phyloP scores from a whole-genome alignment of 2,113 vertebrate genomes.

The Pelecanoides urinatrix region DNA sequence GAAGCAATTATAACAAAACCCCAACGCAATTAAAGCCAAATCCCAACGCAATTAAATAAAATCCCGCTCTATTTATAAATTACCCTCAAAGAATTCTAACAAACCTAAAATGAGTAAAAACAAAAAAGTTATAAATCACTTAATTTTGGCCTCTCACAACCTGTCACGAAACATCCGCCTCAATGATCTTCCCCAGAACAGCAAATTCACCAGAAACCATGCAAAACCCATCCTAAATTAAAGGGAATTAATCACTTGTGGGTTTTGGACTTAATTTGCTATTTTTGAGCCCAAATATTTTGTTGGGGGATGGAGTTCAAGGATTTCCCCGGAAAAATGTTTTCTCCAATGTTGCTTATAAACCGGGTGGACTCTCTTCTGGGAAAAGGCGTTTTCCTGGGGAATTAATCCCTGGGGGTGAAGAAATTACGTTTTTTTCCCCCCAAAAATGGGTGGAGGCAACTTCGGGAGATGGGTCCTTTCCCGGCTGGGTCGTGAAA shows the following conservation, averaged over 20 bases:
- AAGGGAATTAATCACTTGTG: background rate
- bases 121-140: background rate
- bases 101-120: background rate
- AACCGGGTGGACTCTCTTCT: background rate
- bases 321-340: background rate
- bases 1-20: background rate
- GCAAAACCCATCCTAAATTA: background rate
- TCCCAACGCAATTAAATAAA: background rate
- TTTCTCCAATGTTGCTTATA: accelerated
- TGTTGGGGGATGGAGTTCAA: accelerated
- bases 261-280: background rate
- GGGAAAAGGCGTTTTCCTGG: background rate
- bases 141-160: background rate
- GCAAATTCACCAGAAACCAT: background rate
- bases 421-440: background rate
- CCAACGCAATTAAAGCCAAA: background rate
- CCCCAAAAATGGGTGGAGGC: background rate
- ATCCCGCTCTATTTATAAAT: too few relatives aligned
- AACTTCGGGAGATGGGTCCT: background rate
- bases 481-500: background rate
- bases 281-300: background rate
- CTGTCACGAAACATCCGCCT: background rate
- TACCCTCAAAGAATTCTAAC: too few relatives aligned
- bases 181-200: background rate
- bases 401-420: too few relatives aligned